Percentiles rank a stretch among this genome's conserved stretches.
Evolutionary conservation across 2,797 vertebrate species (phyloP).

Genomic region (Cryptoblepharus egeriae): DNA sequence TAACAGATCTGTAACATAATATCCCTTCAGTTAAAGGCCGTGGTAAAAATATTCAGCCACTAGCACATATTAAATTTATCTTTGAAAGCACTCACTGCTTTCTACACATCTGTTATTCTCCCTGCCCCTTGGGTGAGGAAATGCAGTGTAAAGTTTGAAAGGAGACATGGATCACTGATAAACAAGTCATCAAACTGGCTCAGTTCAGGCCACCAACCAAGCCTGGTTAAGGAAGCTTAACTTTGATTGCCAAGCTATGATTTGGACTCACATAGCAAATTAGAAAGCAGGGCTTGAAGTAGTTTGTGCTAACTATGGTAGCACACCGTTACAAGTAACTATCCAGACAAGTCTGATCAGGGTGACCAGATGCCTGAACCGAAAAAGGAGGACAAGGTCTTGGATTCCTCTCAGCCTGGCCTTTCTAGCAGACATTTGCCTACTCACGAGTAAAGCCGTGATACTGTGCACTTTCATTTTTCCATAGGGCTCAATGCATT

Average conservation of each 20-base stretch:
- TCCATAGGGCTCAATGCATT: no score
- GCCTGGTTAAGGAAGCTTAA: neutral
- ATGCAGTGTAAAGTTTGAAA: neutral
- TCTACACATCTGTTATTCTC: neutral
- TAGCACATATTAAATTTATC: neutral
- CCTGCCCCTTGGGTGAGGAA: neutral
- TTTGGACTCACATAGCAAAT: neutral
- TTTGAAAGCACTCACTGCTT: neutral
- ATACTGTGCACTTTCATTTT: no score
- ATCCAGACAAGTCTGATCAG: no score
- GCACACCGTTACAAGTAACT: no score
- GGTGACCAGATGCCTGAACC: no score
- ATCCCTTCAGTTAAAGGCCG: neutral
- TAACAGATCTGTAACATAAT: conserved; percentile 41
- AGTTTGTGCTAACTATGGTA: neutral
- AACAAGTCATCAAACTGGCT: neutral
- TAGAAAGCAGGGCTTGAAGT: neutral
- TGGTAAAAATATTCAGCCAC: neutral
- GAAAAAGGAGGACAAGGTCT: no score
- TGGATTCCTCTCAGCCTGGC: no score
- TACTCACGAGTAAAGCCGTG: no score
- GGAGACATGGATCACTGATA: neutral
- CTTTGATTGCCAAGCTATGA: neutral
- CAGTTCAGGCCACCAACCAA: neutral
- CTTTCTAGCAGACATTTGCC: no score